Evolutionary conservation across 2,888 invertebrate species (phyloP).

Genomic region (Allophyes oxyacanthae): DNA sequence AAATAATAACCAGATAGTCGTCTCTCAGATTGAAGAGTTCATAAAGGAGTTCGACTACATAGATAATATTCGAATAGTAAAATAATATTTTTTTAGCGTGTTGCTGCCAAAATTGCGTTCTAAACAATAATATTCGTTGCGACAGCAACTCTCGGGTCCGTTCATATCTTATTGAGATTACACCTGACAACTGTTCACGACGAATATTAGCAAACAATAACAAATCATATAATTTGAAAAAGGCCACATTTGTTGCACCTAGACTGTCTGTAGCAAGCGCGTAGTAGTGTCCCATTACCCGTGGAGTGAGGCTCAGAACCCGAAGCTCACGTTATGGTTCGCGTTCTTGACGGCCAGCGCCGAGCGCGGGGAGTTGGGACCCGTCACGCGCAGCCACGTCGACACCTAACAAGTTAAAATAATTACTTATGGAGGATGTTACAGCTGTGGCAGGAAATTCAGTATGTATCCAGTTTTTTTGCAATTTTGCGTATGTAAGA

Average conservation of each 20-base stretch:
- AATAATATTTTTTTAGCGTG: conserved; percentile 7
- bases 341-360: conserved; percentile 75
- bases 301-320: conserved; percentile 66
- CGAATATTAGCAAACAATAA: conserved; percentile 9
- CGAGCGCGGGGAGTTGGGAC: conserved; percentile 88
- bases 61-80: neutral
- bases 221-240: conserved; percentile 18
- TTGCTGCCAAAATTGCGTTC: conserved; percentile 14
- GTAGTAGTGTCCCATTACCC: conserved; percentile 8
- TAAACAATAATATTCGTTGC: conserved; percentile 9
- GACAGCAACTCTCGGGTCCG: conserved; percentile 5
- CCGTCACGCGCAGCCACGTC: conserved; percentile 90
- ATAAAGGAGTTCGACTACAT: neutral
- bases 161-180: conserved; percentile 35
- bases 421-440: too few relatives aligned
- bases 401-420: conserved; percentile 81
- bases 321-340: conserved; percentile 82
- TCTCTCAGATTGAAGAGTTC: too few relatives aligned
- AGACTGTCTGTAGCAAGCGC: neutral
- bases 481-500: too few relatives aligned
- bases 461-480: too few relatives aligned
- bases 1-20: neutral
- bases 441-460: too few relatives aligned
- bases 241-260: conserved; percentile 32
- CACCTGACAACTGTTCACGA: conserved; percentile 6